phyloP scores from a whole-genome alignment of 2,888 invertebrate genomes.

The Bibio marci region DNA sequence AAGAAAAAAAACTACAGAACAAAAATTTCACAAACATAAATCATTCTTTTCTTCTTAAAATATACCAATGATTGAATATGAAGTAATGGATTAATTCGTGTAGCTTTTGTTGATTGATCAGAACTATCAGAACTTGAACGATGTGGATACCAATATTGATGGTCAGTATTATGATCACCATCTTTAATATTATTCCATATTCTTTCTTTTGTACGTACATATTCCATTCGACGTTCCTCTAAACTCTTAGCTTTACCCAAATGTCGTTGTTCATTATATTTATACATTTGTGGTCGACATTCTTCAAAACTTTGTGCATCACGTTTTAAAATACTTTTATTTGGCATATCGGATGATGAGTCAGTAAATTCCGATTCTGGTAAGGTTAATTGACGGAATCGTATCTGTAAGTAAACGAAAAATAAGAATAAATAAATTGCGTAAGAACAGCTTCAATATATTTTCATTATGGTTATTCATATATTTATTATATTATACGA shows the following conservation, averaged over 20 bases:
- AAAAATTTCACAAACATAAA: too few relatives aligned
- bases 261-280: constrained; percentile 44
- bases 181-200: constrained; percentile 41
- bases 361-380: constrained; percentile 20
- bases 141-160: constrained; percentile 9
- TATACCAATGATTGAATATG: background rate
- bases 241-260: constrained; percentile 66
- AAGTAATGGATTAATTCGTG: background rate
- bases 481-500: too few relatives aligned
- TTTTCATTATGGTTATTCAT: too few relatives aligned
- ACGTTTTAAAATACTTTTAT: constrained; percentile 69
- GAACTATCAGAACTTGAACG: background rate
- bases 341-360: constrained; percentile 43
- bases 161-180: constrained; percentile 17
- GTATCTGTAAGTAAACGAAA: constrained; percentile 28
- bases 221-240: constrained; percentile 82
- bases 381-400: constrained; percentile 29
- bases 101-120: background rate
- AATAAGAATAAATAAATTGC: background rate
- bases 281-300: constrained; percentile 31
- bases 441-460: background rate
- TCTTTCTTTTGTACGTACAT: constrained; percentile 66
- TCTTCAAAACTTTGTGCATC: constrained; percentile 70
- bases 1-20: too few relatives aligned
- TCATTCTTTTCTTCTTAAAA: too few relatives aligned